Conservation (phyloP, 2,797 vertebrate species). For the Hyperoplus immaculatus region DNA sequence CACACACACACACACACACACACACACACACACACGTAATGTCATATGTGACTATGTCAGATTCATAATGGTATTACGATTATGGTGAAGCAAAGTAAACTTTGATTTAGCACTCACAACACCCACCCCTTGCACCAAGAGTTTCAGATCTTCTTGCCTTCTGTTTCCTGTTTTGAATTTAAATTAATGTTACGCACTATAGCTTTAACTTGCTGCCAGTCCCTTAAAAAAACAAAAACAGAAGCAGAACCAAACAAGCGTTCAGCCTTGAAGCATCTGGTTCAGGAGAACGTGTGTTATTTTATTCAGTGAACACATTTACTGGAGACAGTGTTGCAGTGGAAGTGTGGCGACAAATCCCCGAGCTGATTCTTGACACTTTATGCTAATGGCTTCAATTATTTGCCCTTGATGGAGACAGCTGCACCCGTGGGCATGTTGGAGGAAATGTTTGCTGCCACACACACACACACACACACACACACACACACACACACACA, state of each 20-base stretch:
- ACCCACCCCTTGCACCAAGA: too few species aligned
- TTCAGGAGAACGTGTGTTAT: not conserved
- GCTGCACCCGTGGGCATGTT: constrained; percentile 31
- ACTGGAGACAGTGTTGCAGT: constrained; percentile 12
- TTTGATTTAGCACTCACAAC: too few species aligned
- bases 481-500: not conserved
- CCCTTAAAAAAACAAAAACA: not conserved
- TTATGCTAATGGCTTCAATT: constrained; percentile 56
- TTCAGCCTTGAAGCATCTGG: not conserved
- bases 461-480: constrained; percentile 8
- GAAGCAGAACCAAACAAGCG: not conserved
- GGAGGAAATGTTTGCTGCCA: constrained; percentile 49
- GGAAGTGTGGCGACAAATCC: constrained; percentile 12
- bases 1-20: too few species aligned
- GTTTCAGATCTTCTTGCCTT: too few species aligned
- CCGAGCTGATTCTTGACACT: constrained; percentile 30
- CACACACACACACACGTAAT: too few species aligned
- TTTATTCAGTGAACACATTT: constrained; percentile 25
- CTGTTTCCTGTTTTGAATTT: too few species aligned
- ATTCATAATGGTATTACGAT: too few species aligned
- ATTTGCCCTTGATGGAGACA: constrained; percentile 55
- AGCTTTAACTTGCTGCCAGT: not conserved
- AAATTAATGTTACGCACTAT: too few species aligned
- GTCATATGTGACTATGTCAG: too few species aligned
- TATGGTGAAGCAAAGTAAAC: too few species aligned